phyloP scores from a whole-genome alignment of 1,140 invertebrate species.

The Euborellia annulipes region DNA sequence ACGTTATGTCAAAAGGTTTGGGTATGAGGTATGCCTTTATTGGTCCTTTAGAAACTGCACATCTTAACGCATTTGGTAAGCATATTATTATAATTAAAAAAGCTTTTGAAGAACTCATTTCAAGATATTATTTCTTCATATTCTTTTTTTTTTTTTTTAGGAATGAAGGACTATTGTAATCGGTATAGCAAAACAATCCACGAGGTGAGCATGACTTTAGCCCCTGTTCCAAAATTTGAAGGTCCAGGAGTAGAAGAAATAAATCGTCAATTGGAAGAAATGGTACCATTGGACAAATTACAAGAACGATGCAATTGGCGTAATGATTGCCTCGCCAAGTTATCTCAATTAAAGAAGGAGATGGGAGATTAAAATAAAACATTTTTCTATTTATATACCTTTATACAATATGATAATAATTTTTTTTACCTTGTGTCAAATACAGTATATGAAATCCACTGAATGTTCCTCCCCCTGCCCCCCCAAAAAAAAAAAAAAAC shows the following conservation, averaged over 20 bases:
- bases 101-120: neutral
- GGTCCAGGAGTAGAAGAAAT: constrained; percentile 42
- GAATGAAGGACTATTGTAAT: constrained; percentile 51
- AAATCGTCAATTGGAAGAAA: constrained; percentile 49
- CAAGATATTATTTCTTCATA: neutral
- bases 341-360: constrained; percentile 68
- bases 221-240: constrained; percentile 53
- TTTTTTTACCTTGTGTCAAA: too few species aligned
- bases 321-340: constrained; percentile 62
- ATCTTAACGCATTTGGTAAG: constrained; percentile 85
- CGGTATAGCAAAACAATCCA: constrained; percentile 67
- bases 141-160: constrained; percentile 24
- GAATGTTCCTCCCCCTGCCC: too few species aligned
- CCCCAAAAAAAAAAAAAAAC: too few species aligned
- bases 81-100: constrained; percentile 26
- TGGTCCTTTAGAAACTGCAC: constrained; percentile 84
- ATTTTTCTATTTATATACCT: too few species aligned
- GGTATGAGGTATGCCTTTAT: constrained; percentile 91
- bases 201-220: constrained; percentile 57
- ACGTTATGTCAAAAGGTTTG: constrained; percentile 85
- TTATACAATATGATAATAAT: too few species aligned
- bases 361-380: constrained; percentile 26
- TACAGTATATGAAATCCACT: too few species aligned
- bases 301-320: constrained; percentile 62
- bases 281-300: constrained; percentile 59